Evolutionary conservation across 2,113 vertebrate species (phyloP), one percentile per base, ranked within the genome.

Genomic region (Pipa parva): DNA sequence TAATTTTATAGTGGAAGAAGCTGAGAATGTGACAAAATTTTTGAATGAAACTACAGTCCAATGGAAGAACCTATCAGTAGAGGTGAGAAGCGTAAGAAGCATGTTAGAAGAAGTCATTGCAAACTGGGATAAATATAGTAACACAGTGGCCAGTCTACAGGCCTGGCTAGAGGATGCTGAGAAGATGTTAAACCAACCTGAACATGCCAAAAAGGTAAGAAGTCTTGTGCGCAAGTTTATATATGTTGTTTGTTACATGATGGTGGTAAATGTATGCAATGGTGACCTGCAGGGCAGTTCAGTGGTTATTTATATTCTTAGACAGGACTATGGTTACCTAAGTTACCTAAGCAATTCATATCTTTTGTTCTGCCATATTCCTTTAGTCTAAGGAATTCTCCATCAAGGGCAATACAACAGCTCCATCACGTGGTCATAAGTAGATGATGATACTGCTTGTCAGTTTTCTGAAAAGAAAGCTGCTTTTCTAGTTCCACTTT

Each of bases 31-130:
- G 48, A 88, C 85, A 71, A 87, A 89, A 63, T 96, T 96, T 76
- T 88, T 97, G 88, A 90, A 71, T 24, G 95, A 97, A 51, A 93
- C 93, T 63, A 90, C 92, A 11, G 86, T 85, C n/a, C 95, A 97
- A 77, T 97, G 95, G 95, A 85, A 90, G 75, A 94, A 95, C 55
- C 84, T 97, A 24, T 94, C 93, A 0, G 92, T 97, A 75, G 95
- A 97, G 28, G 89, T 97, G 18, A 88, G 93, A 71, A 97, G 95
- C 1, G 93, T 97, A 49, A 83, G 89, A 71, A 96, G 93, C 80
- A 97, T 97, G 95, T 82, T 97, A 73, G 93, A 97, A 73, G 94
- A 97, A 78, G 95, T 97, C 25, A 80, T 96, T 33, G 81, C 90
- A 36, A 96, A 95, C 77, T 97, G 95, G 95, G 90, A 96, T 71